Percentiles rank a stretch among this genome's conserved stretches.
Evolutionary conservation across 2,888 invertebrate species (phyloP).

Genomic region (Teinopalpus imperialis): DNA sequence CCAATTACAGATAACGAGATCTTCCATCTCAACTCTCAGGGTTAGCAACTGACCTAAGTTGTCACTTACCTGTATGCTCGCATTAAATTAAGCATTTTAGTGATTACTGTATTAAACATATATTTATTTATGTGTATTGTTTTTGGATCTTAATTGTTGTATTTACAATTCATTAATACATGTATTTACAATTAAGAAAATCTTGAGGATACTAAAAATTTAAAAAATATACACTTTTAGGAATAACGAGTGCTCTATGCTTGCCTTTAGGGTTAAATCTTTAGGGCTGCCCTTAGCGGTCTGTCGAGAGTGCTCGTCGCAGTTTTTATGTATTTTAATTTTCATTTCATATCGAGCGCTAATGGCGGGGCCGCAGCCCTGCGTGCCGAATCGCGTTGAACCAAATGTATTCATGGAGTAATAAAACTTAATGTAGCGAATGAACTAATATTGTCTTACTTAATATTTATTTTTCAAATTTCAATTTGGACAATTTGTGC

Average conservation of each 20-base stretch:
- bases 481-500: conserved; percentile 66
- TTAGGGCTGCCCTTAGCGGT: conserved; percentile 79
- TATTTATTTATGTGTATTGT: no score
- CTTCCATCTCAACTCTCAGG: no score
- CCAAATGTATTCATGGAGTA: conserved; percentile 75
- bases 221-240: conserved; percentile 13
- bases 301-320: conserved; percentile 72
- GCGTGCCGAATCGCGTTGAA: conserved; percentile 74
- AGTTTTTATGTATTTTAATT: conserved; percentile 81
- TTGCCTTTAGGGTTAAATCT: conserved; percentile 58
- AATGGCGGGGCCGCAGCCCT: conserved; percentile 76
- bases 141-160: no score
- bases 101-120: no score
- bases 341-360: conserved; percentile 81
- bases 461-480: conserved; percentile 77
- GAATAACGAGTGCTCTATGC: conserved; percentile 41
- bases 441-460: conserved; percentile 82
- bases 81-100: no score
- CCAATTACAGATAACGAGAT: no score
- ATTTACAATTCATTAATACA: no score
- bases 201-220: not conserved
- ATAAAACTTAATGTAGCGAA: conserved; percentile 80
- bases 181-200: no score
- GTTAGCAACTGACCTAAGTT: no score
- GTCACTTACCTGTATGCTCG: no score